Evolutionary conservation across 2,888 invertebrate species (phyloP).

Genomic region (Tetheella fluctuosa): DNA sequence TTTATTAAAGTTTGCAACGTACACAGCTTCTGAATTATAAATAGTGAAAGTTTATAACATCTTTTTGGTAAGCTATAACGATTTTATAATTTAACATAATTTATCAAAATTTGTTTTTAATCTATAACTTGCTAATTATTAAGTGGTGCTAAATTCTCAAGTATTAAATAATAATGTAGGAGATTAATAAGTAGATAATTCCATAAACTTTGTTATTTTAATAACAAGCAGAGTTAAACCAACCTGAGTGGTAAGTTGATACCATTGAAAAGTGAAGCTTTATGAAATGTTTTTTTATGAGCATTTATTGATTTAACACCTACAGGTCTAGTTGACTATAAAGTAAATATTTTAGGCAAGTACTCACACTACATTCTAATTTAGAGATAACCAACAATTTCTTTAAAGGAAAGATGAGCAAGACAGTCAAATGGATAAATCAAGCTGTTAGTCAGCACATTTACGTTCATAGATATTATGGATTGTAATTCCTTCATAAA

Average conservation of each 20-base stretch:
- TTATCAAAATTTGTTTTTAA: too few species aligned
- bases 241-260: slow-evolving; percentile 21
- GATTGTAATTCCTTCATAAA: too few species aligned
- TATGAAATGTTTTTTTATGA: slow-evolving; percentile 27
- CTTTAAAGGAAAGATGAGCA: background rate
- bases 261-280: slow-evolving; percentile 29
- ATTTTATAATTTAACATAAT: too few species aligned
- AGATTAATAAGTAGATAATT: background rate
- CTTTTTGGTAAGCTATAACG: background rate
- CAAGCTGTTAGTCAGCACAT: background rate
- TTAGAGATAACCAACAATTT: background rate
- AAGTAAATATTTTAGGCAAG: background rate
- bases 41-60: background rate
- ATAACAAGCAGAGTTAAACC: slow-evolving; percentile 22
- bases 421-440: slow-evolving; percentile 22
- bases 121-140: background rate
- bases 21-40: background rate
- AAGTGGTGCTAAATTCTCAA: background rate
- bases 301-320: slow-evolving; percentile 21
- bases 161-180: background rate
- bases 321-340: background rate
- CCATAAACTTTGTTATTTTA: slow-evolving; percentile 8
- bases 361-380: background rate
- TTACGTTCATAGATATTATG: background rate
- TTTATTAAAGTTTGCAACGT: background rate